Evolutionary conservation across 2,888 invertebrate genomes (phyloP).

Genomic region (Acanthosepion esculentum): DNA sequence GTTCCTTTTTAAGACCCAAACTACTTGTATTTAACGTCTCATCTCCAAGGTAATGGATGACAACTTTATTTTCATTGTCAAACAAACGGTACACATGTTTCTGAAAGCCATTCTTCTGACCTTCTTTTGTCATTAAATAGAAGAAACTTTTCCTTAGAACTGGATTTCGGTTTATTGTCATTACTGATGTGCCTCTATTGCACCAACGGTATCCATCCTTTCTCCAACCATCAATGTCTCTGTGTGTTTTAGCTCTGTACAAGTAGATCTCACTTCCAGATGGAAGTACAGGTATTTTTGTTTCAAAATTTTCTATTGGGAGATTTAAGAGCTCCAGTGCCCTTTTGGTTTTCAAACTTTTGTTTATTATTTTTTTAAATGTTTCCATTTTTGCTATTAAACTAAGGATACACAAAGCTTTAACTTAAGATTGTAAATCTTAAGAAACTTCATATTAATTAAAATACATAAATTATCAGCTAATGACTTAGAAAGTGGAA

Average conservation of each 20-base stretch:
- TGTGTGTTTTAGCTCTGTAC: neutral
- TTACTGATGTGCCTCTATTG: neutral
- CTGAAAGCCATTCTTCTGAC: conserved; percentile 23
- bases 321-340: conserved; percentile 33
- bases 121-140: conserved; percentile 40
- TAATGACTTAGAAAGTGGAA: too few relatives aligned
- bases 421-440: too few relatives aligned
- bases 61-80: conserved; percentile 37
- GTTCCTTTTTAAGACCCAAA: neutral
- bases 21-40: neutral
- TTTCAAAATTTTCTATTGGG: conserved; percentile 19
- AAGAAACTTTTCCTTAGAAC: conserved; percentile 42
- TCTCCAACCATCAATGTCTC: neutral
- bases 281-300: conserved; percentile 34
- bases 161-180: conserved; percentile 20
- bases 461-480: too few relatives aligned
- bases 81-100: conserved; percentile 34
- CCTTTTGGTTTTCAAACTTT: neutral
- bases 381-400: neutral
- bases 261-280: conserved; percentile 38
- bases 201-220: conserved; percentile 41
- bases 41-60: conserved; percentile 38
- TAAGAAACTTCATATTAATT: too few relatives aligned
- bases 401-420: too few relatives aligned
- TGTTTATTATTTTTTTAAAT: neutral